These are phyloP conservation scores for Anthophora plumipes DNA, from an alignment of 2,888 invertebrate genomes.

Conservation along the genomic window DNA sequence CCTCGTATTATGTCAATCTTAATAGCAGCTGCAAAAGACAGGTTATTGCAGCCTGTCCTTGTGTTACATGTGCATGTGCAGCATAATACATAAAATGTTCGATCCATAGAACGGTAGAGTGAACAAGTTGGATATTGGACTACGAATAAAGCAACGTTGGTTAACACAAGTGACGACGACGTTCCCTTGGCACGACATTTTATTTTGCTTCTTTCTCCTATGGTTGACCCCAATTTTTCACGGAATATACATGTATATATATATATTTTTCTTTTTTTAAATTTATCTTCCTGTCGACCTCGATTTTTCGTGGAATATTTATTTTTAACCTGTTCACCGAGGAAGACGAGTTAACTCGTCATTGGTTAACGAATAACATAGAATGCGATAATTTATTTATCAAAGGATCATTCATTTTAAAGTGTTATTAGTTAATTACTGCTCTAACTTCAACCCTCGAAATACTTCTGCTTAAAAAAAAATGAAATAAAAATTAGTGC, in stretches of 20 bases:
- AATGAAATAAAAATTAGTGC: too few relatives aligned
- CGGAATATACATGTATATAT: too few relatives aligned
- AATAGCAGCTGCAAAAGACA: constrained; percentile 23
- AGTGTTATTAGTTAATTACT: too few relatives aligned
- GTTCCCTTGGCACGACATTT: not conserved
- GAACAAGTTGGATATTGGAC: constrained; percentile 23
- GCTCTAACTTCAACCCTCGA: too few relatives aligned
- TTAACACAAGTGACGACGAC: not conserved
- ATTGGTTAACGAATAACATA: too few relatives aligned
- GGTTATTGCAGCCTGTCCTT: constrained; percentile 19
- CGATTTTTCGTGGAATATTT: not conserved
- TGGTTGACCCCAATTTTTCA: constrained; percentile 32
- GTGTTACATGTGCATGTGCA: not conserved
- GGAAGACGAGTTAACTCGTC: too few relatives aligned
- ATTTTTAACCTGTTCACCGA: not conserved
- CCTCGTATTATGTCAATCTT: constrained; percentile 28
- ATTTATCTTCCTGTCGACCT: not conserved
- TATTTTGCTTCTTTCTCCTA: not conserved
- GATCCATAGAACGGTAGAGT: constrained; percentile 10
- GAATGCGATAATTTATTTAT: too few relatives aligned
- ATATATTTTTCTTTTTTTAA: constrained; percentile 9
- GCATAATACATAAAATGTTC: constrained; percentile 19
- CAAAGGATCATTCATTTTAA: too few relatives aligned
- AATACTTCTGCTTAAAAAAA: too few relatives aligned
- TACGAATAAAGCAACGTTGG: constrained; percentile 24